Conservation (phyloP, 1,140 invertebrate genomes). For the Drosophila kanapiae region DNA sequence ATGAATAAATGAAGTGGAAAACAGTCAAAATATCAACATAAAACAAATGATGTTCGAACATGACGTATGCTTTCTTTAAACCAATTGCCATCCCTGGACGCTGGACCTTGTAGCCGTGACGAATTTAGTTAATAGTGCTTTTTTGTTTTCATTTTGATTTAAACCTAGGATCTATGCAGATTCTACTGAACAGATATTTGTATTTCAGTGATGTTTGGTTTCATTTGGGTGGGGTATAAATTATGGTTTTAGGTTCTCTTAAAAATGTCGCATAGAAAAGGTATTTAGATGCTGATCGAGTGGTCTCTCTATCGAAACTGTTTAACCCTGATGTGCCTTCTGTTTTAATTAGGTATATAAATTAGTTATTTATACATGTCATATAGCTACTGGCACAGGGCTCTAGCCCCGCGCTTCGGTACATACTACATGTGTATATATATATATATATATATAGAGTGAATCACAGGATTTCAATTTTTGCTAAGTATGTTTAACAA, state of each 20-base stretch:
- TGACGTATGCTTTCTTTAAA: conserved; percentile 32
- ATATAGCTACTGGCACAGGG: conserved; percentile 42
- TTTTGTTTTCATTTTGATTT: conserved; percentile 1
- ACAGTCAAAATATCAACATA: conserved; percentile 64
- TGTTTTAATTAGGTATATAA: conserved; percentile 40
- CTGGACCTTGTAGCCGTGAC: conserved; percentile 2
- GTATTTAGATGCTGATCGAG: conserved; percentile 31
- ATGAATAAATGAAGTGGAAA: conserved; percentile 32
- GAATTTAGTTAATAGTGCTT: conserved; percentile 28
- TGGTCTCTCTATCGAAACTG: conserved; percentile 37
- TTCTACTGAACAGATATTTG: conserved; percentile 39
- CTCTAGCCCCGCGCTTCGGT: conserved; percentile 37
- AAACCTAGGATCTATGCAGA: conserved; percentile 34
- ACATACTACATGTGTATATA: conserved; percentile 53
- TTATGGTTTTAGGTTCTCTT: conserved; percentile 34
- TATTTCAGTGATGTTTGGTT: conserved; percentile 51
- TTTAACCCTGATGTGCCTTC: conserved; percentile 48
- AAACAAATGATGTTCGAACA: conserved; percentile 56
- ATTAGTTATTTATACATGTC: conserved; percentile 52
- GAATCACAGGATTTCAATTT: conserved; percentile 83
- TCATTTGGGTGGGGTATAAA: conserved; percentile 46
- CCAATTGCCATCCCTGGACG: conserved; percentile 10
- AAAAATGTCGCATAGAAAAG: conserved; percentile 46
- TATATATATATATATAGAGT: conserved; percentile 65
- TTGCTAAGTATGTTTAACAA: conserved; percentile 80